Conservation (phyloP, 2,797 vertebrate species). For the Cossypha niveicapilla region DNA sequence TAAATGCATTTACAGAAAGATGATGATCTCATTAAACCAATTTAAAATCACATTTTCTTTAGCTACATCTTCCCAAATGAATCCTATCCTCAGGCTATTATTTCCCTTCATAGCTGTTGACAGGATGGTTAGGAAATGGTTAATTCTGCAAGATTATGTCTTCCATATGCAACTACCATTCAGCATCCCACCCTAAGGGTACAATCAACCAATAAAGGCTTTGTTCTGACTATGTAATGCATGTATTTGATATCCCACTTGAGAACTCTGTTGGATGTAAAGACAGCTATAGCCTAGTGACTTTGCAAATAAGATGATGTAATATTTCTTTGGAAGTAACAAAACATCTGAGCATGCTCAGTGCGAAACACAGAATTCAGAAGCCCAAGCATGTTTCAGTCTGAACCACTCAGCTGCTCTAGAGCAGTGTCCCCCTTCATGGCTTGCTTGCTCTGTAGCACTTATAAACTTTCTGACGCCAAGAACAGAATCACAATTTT, state of each 20-base stretch:
- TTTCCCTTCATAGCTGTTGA: neutral
- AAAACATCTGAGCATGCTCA: neutral
- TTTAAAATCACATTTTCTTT: neutral
- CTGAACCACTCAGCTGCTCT: neutral
- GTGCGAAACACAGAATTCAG: neutral
- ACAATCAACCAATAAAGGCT: conserved; percentile 26
- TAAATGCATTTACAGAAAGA: neutral
- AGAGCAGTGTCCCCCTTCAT: neutral
- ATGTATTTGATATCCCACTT: conserved; percentile 35
- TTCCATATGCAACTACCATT: conserved; percentile 18
- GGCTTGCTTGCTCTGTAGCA: neutral
- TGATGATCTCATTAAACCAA: neutral
- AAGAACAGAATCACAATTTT: neutral
- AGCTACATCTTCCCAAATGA: neutral
- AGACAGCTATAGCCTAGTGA: conserved; percentile 13
- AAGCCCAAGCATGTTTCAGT: neutral
- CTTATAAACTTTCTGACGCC: neutral
- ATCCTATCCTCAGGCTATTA: neutral
- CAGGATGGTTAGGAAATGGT: neutral
- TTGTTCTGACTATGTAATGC: conserved; percentile 50
- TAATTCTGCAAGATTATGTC: conserved; percentile 19
- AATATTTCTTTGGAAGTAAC: conserved; percentile 4
- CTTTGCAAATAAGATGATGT: conserved; percentile 42
- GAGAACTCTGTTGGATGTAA: conserved; percentile 22
- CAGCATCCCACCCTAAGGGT: conserved; percentile 27